Percentiles rank a stretch among this genome's conserved stretches.
Evolutionary conservation across 2,888 invertebrate genomes (phyloP).

Genomic region (Campoletis raptor): DNA sequence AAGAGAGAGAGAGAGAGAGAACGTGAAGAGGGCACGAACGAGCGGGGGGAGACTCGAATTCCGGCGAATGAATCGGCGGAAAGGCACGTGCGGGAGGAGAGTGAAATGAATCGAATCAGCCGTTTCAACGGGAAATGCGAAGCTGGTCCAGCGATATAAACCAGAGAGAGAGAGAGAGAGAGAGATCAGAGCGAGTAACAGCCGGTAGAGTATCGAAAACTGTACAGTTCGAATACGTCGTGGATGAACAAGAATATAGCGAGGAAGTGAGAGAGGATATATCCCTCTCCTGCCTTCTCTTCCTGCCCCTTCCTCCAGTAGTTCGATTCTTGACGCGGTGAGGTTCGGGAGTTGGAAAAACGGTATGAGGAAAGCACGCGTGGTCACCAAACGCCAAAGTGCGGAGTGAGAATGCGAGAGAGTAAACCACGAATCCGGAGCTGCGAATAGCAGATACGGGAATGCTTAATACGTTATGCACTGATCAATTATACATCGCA

Average conservation of each 20-base stretch:
- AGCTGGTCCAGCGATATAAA: slow-evolving; percentile 55
- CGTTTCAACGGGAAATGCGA: slow-evolving; percentile 29
- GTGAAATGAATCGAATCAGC: slow-evolving; percentile 51
- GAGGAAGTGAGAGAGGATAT: not conserved
- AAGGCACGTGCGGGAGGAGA: slow-evolving; percentile 35
- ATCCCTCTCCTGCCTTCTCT: not conserved
- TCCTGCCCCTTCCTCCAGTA: not conserved
- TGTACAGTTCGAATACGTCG: slow-evolving; percentile 46
- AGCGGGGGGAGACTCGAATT: slow-evolving; percentile 28
- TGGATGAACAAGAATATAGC: slow-evolving; percentile 52
- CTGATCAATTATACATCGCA: slow-evolving; percentile 79
- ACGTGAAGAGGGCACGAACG: not conserved
- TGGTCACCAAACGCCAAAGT: slow-evolving; percentile 53
- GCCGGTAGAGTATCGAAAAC: slow-evolving; percentile 57
- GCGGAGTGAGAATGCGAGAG: slow-evolving; percentile 49
- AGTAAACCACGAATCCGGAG: slow-evolving; percentile 71
- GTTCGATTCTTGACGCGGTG: slow-evolving; percentile 1
- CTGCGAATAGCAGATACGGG: slow-evolving; percentile 80
- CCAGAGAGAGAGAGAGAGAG: slow-evolving; percentile 21
- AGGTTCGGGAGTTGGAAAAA: slow-evolving; percentile 15
- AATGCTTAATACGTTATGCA: slow-evolving; percentile 73
- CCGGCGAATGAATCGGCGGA: slow-evolving; percentile 61
- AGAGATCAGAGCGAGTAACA: slow-evolving; percentile 53
- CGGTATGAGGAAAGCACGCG: slow-evolving; percentile 68
- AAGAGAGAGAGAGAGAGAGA: slow-evolving; percentile 9